phyloP scores from a whole-genome alignment of 2,113 vertebrate species.

The Muntiacus muntjak region DNA sequence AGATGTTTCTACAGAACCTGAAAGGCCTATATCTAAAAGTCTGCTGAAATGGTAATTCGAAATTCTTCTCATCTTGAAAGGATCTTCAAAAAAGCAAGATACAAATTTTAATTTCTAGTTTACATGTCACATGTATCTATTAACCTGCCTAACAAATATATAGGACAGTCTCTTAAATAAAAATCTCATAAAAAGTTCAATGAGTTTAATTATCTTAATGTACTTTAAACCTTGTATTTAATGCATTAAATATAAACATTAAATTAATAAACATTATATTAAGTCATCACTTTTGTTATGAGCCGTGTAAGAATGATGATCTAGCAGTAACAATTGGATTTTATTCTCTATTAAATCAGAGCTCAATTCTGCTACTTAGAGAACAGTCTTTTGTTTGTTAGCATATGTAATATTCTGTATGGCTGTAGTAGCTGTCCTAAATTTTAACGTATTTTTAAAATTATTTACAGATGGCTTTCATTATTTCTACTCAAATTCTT shows the following conservation, averaged over 20 bases:
- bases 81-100: background rate
- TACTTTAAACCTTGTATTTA: background rate
- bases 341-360: background rate
- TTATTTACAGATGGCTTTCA: background rate
- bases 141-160: background rate
- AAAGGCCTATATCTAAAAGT: background rate
- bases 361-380: background rate
- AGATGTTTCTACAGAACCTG: background rate
- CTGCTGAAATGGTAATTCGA: background rate
- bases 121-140: background rate
- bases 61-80: background rate
- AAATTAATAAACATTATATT: background rate
- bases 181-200: background rate
- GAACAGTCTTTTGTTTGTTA: background rate
- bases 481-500: background rate
- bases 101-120: background rate
- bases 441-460: background rate
- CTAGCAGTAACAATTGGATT: background rate
- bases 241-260: background rate
- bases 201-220: background rate
- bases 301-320: background rate
- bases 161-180: background rate
- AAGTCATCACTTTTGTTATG: background rate
- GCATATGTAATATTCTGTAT: background rate
- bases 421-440: background rate